These are phyloP conservation scores for Papilio glaucus DNA, from an alignment of 1,140 invertebrate genomes.

Conservation along the genomic window DNA sequence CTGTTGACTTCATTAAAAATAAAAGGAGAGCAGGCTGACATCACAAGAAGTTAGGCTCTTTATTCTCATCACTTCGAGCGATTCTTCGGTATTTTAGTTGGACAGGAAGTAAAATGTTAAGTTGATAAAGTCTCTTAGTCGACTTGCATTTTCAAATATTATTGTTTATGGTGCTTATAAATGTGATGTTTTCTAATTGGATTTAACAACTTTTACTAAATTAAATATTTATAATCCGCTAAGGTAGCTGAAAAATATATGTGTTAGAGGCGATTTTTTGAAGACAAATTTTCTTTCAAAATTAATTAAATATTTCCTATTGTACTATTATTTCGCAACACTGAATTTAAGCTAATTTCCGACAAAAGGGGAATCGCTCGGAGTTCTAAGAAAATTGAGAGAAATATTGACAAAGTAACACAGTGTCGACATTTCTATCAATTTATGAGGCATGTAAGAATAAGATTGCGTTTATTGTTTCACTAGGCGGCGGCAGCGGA, in stretches of 20 bases:
- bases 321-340: not conserved
- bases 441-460: not conserved
- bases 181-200: too few relatives aligned
- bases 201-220: too few relatives aligned
- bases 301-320: not conserved
- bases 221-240: too few relatives aligned
- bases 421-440: slow-evolving; percentile 1
- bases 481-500: slow-evolving; percentile 51
- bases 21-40: not conserved
- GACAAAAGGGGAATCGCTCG: not conserved
- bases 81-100: too few relatives aligned
- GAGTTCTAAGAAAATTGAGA: not conserved
- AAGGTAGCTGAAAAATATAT: too few relatives aligned
- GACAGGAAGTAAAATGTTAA: too few relatives aligned
- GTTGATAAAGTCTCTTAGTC: too few relatives aligned
- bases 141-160: too few relatives aligned
- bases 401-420: not conserved
- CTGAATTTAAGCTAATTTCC: not conserved
- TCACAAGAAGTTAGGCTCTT: not conserved
- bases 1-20: not conserved
- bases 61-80: not conserved
- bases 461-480: slow-evolving; percentile 70
- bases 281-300: not conserved
- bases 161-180: too few relatives aligned
- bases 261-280: too few relatives aligned